Conservation (phyloP, 2,113 vertebrate genomes). For the Arothron firmamentum region DNA sequence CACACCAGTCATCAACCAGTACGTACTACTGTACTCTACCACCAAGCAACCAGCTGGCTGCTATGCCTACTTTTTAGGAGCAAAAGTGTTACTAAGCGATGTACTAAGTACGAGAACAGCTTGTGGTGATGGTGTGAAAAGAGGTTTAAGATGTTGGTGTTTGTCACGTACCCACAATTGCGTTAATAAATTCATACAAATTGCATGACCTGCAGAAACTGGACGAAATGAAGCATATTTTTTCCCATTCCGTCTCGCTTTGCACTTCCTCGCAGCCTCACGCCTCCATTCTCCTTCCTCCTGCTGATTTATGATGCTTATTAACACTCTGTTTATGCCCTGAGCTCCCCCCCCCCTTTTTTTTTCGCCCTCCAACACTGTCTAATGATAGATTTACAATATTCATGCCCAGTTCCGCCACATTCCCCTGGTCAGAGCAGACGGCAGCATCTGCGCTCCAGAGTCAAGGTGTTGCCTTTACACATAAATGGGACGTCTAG, state of each 20-base stretch:
- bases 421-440: conserved; percentile 43
- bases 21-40: conserved; percentile 61
- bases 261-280: conserved; percentile 14
- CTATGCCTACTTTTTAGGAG: not conserved
- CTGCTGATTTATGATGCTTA: conserved; percentile 66
- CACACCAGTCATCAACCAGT: conserved; percentile 91
- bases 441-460: conserved; percentile 3
- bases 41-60: not conserved
- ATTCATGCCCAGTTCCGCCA: conserved; percentile 52
- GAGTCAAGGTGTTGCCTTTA: conserved; percentile 33
- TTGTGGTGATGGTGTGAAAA: not conserved
- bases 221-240: conserved; percentile 26
- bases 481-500: not conserved
- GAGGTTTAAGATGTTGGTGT: not conserved
- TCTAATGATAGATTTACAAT: conserved; percentile 66
- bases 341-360: conserved; percentile 51
- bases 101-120: not conserved
- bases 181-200: conserved; percentile 30
- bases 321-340: conserved; percentile 67
- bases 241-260: conserved; percentile 18
- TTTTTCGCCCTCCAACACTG: conserved; percentile 10
- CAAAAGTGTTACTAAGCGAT: not conserved
- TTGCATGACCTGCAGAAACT: conserved; percentile 15
- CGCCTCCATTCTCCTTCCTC: conserved; percentile 27
- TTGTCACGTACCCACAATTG: not conserved